phyloP scores from a whole-genome alignment of 2,113 vertebrate species.

The Phalacrocorax aristotelis region DNA sequence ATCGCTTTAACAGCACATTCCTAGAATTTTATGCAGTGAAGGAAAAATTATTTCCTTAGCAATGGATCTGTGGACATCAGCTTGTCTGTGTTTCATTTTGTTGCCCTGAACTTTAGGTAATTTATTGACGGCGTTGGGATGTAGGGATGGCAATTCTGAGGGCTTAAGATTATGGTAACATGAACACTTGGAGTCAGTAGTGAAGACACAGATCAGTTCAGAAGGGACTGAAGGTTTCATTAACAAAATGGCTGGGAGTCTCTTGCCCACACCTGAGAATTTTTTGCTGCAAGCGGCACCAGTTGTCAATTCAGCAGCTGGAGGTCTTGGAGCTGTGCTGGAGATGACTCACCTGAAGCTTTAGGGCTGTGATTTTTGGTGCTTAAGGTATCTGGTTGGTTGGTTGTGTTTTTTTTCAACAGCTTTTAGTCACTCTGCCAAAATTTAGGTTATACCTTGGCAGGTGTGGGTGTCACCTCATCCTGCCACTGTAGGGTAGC shows the following conservation, averaged over 20 bases:
- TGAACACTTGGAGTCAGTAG: neutral
- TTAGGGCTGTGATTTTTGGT: neutral
- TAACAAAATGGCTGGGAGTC: neutral
- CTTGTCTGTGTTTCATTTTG: neutral
- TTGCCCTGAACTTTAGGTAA: neutral
- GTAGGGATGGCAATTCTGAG: neutral
- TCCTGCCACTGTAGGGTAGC: neutral
- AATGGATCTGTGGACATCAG: neutral
- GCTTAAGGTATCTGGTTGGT: neutral
- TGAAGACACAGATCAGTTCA: neutral
- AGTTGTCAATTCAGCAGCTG: neutral
- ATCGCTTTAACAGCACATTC: constrained; percentile 25
- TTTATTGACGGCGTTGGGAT: neutral
- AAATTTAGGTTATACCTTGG: neutral
- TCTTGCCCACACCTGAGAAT: neutral
- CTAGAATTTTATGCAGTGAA: neutral
- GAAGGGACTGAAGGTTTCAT: neutral
- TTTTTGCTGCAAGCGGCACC: neutral
- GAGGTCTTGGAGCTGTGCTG: neutral
- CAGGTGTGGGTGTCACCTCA: neutral
- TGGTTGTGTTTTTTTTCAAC: neutral
- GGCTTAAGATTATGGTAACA: neutral
- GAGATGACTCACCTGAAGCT: neutral
- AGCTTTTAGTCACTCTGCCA: neutral
- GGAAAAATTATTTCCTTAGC: constrained; percentile 10